Base-by-base conservation (phyloP, 53 echinoderm and acorn worm species). In the Hippasteria phrygiana region DNA sequence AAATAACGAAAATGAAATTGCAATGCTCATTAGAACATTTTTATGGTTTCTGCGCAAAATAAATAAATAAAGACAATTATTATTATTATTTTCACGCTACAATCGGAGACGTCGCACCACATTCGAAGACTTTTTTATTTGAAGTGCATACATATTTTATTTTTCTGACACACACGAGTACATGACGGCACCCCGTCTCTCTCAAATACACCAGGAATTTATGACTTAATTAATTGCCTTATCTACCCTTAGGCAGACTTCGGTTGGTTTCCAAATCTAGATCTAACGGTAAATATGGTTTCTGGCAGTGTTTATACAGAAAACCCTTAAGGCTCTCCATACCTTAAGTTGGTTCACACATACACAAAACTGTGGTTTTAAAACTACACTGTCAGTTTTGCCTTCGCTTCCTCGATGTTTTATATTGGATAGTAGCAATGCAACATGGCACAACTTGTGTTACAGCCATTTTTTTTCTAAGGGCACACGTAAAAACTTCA, bases 281-380 rank as follows among this genome's bases (percentile, higher is more conserved):
- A 65, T 29, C 65, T 73, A 73, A 41, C 41, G 35, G 73, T 20
- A 42, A 40, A 42, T 62, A 42, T 38, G 31, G 40, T 8, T 40
- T 38, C 32, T 82, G 82, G 82, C 82, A 82, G 82, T 82, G 82
- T 38, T 82, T 62, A 31, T 77, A 77, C 54, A 32, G 36, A 53
- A 48, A 79, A 79, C 37, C 32, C 36, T 5, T 11, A 10, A 35
- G 69, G 36, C 33, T 67, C 2, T 35, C 36, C 5, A 31, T 26
- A 5, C 69, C 37, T 11, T 42, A 28, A 32, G 8, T 55, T n/a
- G n/a, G n/a, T 5, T 17, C 11, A 77, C 50, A 53, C 56, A 77
- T 8, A 34, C 40, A 50, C 35, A 48, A 50, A 6, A 73, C 33
- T 28, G 31, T 16, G 12, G 39, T 18, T 48, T 29, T 48, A 32